Conservation (phyloP, 2,888 invertebrate species). For the Drosophila pseudotakahashii region DNA sequence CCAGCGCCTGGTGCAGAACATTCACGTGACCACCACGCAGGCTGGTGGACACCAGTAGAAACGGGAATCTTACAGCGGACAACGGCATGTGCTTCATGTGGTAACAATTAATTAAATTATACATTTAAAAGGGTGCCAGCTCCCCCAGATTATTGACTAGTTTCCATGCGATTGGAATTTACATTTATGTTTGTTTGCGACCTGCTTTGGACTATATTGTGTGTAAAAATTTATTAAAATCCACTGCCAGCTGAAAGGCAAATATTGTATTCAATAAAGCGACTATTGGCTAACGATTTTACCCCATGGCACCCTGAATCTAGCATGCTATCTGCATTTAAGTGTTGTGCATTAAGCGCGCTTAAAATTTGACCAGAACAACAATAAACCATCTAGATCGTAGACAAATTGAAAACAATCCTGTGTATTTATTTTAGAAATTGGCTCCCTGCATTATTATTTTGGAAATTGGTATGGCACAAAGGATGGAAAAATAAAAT, state of each 20-base stretch:
- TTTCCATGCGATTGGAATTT: slow-evolving; percentile 30
- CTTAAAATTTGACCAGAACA: slow-evolving; percentile 27
- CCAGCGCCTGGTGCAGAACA: slow-evolving; percentile 88
- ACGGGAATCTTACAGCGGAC: slow-evolving; percentile 43
- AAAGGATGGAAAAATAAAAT: no score
- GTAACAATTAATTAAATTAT: slow-evolving; percentile 47
- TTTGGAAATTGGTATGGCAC: no score
- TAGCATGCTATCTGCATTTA: slow-evolving; percentile 43
- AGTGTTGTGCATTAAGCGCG: slow-evolving; percentile 39
- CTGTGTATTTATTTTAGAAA: not conserved
- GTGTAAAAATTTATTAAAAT: slow-evolving; percentile 37
- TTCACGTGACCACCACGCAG: slow-evolving; percentile 82
- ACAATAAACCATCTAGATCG: slow-evolving; percentile 28
- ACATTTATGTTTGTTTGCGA: slow-evolving; percentile 27
- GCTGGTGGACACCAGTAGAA: slow-evolving; percentile 62
- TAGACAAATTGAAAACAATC: slow-evolving; percentile 11
- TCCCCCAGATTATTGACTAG: slow-evolving; percentile 34
- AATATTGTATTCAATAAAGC: slow-evolving; percentile 26
- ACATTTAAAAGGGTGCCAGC: slow-evolving; percentile 47
- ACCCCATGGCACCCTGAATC: slow-evolving; percentile 25
- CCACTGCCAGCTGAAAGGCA: slow-evolving; percentile 72
- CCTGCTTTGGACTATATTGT: slow-evolving; percentile 9
- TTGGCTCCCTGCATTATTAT: no score
- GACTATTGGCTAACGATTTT: slow-evolving; percentile 22
- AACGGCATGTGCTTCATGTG: slow-evolving; percentile 53